Evolutionary conservation across 2,888 invertebrate species (phyloP), one percentile per base, ranked within the genome.

Genomic region (Cheilosia variabilis): DNA sequence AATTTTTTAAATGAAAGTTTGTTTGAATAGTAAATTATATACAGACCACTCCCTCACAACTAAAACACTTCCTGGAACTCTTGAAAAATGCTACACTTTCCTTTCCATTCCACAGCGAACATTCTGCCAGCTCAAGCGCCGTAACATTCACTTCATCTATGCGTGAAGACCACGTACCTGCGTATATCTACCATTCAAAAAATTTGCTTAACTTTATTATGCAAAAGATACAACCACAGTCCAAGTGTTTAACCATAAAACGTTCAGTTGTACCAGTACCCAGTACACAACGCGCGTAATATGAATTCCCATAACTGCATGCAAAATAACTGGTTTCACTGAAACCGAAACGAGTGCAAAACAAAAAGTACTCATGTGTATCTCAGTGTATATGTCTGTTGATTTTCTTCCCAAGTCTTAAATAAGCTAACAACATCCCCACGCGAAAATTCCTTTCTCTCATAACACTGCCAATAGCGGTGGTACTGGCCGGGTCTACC

Each of bases 391-490:
- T 6, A 34, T 24, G 68, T 31, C 22, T 31, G 57, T 34, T 65
- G 71, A 58, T 60, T 72, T 79, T 73, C 65, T 53, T 22, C 41
- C 17, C 47, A 47, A 73, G 31, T 53, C 62, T 37, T 50, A 65
- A 71, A 71, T 72, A 66, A 57, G 47, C 50, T 45, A 68, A 62
- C 68, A 78, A 66, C 45, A 62, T 75, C 83, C 83, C 73, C 83
- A 79, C 83, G 73, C 83, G 41, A 84, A 83, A 83, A 79, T 79
- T 79, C 62, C 34, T 50, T 75, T 75, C 63, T 27, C 58, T 73
- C 79, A 83, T 82, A 72, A 68, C 31, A 41, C 50, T 55, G 34
- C 24, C 41, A 37, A 27, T 52, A 27, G 52, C 71, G 76, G 65
- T 71, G 76, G 69, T 77, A 65, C 50, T 82, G 66, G 45, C 27